Conservation (phyloP, 1,140 invertebrate genomes). For the Drosophila watanabei region DNA sequence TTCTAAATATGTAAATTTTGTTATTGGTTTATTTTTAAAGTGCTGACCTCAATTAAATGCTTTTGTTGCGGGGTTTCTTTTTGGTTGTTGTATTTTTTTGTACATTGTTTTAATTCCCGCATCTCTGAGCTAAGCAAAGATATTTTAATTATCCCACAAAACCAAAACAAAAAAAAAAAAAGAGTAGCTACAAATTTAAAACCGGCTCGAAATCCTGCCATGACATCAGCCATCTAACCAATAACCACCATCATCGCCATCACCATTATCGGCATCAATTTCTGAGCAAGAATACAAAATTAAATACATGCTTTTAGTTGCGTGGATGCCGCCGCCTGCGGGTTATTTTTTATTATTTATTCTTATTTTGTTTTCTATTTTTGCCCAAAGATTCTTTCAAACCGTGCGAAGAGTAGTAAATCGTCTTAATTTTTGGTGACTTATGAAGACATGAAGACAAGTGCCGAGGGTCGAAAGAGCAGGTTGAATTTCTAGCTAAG, state of each 20-base stretch:
- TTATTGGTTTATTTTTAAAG: conserved; percentile 36
- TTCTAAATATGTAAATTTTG: neutral
- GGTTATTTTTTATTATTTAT: conserved; percentile 14
- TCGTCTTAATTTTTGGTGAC: conserved; percentile 46
- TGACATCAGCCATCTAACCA: conserved; percentile 61
- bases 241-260: conserved; percentile 37
- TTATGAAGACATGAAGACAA: conserved; percentile 19
- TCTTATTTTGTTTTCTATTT: neutral
- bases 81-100: neutral
- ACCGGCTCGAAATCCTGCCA: conserved; percentile 68
- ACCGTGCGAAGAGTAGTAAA: neutral
- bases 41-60: conserved; percentile 46
- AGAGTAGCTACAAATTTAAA: conserved; percentile 15
- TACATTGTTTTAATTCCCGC: conserved; percentile 10
- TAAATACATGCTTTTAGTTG: conserved; percentile 42
- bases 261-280: conserved; percentile 60
- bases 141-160: conserved; percentile 46
- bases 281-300: conserved; percentile 41
- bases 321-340: conserved; percentile 10
- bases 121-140: conserved; percentile 29
- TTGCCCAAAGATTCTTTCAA: conserved; percentile 29
- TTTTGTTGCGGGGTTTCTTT: neutral
- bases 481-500: neutral
- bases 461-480: conserved; percentile 27
- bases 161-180: neutral